A percentile compares a stretch with the other conserved stretches of the same genome.
phyloP scores from a whole-genome alignment of 2,797 vertebrate species.

The Columba guinea region DNA sequence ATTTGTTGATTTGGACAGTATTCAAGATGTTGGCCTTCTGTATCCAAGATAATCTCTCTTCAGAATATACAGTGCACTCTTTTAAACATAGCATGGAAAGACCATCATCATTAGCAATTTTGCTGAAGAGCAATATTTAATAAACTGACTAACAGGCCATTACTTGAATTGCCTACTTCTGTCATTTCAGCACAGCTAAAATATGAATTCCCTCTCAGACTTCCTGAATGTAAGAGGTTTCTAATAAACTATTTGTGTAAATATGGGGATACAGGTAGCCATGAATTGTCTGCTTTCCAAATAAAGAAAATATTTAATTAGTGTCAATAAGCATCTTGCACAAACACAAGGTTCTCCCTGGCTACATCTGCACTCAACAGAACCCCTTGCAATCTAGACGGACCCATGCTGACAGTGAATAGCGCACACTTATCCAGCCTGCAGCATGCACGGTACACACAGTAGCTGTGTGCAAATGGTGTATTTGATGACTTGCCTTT shows the following conservation, averaged over 20 bases:
- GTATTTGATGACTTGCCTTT: not conserved
- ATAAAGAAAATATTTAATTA: conserved; percentile 34
- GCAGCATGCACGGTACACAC: not conserved
- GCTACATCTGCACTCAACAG: not conserved
- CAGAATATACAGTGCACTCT: conserved; percentile 19
- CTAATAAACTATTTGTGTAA: conserved; percentile 10
- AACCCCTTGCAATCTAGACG: not conserved
- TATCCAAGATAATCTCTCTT: conserved; percentile 39
- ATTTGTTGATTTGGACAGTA: conserved; percentile 53
- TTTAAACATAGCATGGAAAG: conserved; percentile 34
- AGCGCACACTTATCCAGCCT: not conserved
- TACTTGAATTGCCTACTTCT: conserved; percentile 50
- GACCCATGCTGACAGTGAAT: not conserved
- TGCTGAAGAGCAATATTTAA: conserved; percentile 56
- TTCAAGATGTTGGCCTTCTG: conserved; percentile 31
- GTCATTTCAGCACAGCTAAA: conserved; percentile 23
- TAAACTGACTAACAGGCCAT: conserved; percentile 31
- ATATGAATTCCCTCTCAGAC: conserved; percentile 1
- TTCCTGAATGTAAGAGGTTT: not conserved
- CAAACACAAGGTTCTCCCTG: conserved; percentile 6
- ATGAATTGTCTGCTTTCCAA: conserved; percentile 1
- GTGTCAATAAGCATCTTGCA: not conserved
- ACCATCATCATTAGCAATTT: conserved; percentile 50
- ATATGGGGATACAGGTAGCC: not conserved
- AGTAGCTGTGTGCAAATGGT: not conserved